Percentiles rank a stretch among this genome's conserved stretches.
These are phyloP conservation scores for Python bivittatus DNA, from an alignment of 2,113 vertebrate species.

Conservation along the genomic window DNA sequence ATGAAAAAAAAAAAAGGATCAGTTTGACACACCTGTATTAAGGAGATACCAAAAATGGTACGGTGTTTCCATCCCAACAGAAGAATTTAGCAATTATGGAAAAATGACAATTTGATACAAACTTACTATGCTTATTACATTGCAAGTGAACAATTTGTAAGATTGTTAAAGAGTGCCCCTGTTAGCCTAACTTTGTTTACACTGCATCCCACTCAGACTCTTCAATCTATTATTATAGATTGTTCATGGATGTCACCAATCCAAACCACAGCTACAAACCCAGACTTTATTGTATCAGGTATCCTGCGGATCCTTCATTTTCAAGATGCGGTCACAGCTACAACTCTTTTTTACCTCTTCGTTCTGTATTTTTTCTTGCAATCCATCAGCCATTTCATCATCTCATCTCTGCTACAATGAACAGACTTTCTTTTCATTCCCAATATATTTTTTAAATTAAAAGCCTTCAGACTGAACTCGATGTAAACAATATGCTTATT, in stretches of 20 bases:
- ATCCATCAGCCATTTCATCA: not conserved
- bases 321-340: not conserved
- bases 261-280: too few species aligned
- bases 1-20: not conserved
- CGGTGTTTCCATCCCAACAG: not conserved
- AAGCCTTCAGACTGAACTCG: not conserved
- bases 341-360: not conserved
- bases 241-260: too few species aligned
- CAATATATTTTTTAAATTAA: not conserved
- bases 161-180: too few species aligned
- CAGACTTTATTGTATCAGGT: too few species aligned
- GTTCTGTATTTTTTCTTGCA: not conserved
- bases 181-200: too few species aligned
- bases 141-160: not conserved
- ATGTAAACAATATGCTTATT: not conserved
- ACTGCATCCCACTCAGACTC: too few species aligned
- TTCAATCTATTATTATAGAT: too few species aligned
- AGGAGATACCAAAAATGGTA: not conserved
- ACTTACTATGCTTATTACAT: not conserved
- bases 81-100: not conserved
- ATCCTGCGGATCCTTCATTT: not conserved
- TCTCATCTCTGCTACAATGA: not conserved
- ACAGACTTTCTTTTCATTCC: not conserved
- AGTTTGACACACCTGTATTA: conserved; percentile 33
- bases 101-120: not conserved